Percentiles rank a stretch among this genome's conserved stretches.
These are phyloP conservation scores for Eptesicus fuscus DNA, from an alignment of 2,113 vertebrate genomes.

Conservation along the genomic window DNA sequence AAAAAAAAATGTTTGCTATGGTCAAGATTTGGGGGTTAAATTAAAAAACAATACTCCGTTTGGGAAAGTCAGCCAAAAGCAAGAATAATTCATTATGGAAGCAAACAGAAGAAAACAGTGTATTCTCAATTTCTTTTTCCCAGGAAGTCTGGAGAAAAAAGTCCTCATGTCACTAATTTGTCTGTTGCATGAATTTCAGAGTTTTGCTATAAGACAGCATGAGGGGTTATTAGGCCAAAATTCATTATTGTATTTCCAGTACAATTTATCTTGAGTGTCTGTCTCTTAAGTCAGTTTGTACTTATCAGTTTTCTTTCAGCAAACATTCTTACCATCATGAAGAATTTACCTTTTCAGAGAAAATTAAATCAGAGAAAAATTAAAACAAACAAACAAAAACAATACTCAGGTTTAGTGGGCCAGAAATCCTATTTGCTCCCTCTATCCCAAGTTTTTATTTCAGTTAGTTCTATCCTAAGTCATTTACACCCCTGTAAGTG, in stretches of 20 bases:
- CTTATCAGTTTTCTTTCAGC: slow-evolving; percentile 49
- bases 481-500: neutral
- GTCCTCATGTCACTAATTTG: slow-evolving; percentile 50
- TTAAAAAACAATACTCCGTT: neutral
- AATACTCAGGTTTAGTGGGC: neutral
- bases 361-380: neutral
- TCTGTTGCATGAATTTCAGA: slow-evolving; percentile 76
- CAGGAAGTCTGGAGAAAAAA: slow-evolving; percentile 46
- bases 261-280: slow-evolving; percentile 43
- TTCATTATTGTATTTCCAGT: slow-evolving; percentile 43
- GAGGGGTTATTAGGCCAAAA: slow-evolving; percentile 61
- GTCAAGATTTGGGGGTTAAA: neutral
- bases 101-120: slow-evolving; percentile 1
- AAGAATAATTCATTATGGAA: slow-evolving; percentile 32
- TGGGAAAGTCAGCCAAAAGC: slow-evolving; percentile 36
- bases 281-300: slow-evolving; percentile 45
- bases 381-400: neutral
- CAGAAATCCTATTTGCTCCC: neutral
- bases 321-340: neutral
- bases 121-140: neutral
- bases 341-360: slow-evolving; percentile 32
- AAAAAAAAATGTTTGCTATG: neutral
- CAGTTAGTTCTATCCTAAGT: neutral
- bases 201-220: slow-evolving; percentile 67
- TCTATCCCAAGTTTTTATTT: neutral